Evolutionary conservation across 2,113 vertebrate genomes (phyloP), one percentile per base, ranked within the genome.

Genomic region (Salvator merianae): DNA sequence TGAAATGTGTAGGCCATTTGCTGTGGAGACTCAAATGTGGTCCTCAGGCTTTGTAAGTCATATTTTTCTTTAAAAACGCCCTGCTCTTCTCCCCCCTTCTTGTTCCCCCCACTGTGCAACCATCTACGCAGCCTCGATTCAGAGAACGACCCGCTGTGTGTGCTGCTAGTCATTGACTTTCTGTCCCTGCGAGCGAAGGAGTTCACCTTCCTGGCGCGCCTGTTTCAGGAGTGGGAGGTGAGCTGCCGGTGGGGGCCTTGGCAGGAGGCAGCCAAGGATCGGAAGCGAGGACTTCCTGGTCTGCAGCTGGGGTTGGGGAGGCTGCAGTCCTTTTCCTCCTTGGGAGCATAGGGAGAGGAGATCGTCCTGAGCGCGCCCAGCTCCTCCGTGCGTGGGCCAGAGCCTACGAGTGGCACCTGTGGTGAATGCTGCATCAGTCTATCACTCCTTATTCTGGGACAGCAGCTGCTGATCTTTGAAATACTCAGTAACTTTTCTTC

Each of bases 181-280:
- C 95, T 99, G 94, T 96, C 96, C 8, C 95, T 99, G 22, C 97
- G 98, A 75, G 98, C 97, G 2, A 96, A 97, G 82, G 96, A 98
- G 77, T 98, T 99, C 32, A 86, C 94, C 66, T 96, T 97, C 91
- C 93, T 99, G 89, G 97, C 96, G 80, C 97, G 95, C 84, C 92
- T 99, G 53, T 97, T 97, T 88, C 96, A 98, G 86, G 98, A 99
- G 85, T 99, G 98, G 98, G 98, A 99, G 98, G 99, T 99, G 92
- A 97, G 92, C 81, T 38, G 12, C 20, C 34, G 12, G 0, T 3
- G 13, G 34, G 18, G 5, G 10, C 55, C 4, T 34, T 13, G 28
- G 14, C 0, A 0, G 77, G 82, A 50, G n/a, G n/a, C n/a, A n/a
- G 7, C 22, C 1, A 9, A 38, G 70, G 34, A 32, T 24, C 4